A percentile compares a stretch with the other conserved stretches of the same genome.
phyloP scores from a whole-genome alignment of 2,113 vertebrate genomes.

The Coptodon bakossiorum region DNA sequence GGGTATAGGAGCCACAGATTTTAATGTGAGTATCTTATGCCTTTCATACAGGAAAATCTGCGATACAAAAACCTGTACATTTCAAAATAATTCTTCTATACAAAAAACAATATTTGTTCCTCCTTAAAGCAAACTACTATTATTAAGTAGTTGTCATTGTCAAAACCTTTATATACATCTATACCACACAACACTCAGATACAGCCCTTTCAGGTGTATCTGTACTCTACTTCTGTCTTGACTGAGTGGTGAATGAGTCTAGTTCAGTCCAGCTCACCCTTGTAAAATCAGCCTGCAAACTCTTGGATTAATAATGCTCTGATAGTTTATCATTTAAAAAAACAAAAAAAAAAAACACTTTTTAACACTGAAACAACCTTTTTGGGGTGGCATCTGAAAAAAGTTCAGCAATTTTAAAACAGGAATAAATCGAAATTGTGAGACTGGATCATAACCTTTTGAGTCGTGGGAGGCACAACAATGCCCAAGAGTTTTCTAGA shows the following conservation, averaged over 20 bases:
- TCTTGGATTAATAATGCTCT: background rate
- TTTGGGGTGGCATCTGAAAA: background rate
- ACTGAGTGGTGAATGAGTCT: conserved; percentile 45
- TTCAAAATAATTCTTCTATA: background rate
- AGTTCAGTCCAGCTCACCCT: background rate
- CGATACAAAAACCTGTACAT: background rate
- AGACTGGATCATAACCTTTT: background rate
- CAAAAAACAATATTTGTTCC: background rate
- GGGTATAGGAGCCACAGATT: background rate
- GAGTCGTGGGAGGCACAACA: background rate
- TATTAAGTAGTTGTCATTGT: background rate
- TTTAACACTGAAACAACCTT: background rate
- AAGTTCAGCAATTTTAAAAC: background rate
- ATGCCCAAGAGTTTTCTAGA: background rate
- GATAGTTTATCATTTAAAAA: background rate
- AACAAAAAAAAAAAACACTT: background rate
- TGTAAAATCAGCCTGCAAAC: background rate
- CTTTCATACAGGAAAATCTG: background rate
- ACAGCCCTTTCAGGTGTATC: conserved; percentile 61
- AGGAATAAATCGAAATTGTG: background rate
- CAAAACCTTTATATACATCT: background rate
- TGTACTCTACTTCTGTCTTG: conserved; percentile 64
- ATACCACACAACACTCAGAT: conserved; percentile 46
- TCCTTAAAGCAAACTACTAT: background rate
- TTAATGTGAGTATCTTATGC: background rate